phyloP scores from a whole-genome alignment of 2,797 vertebrate species.

The Thamnophis elegans region DNA sequence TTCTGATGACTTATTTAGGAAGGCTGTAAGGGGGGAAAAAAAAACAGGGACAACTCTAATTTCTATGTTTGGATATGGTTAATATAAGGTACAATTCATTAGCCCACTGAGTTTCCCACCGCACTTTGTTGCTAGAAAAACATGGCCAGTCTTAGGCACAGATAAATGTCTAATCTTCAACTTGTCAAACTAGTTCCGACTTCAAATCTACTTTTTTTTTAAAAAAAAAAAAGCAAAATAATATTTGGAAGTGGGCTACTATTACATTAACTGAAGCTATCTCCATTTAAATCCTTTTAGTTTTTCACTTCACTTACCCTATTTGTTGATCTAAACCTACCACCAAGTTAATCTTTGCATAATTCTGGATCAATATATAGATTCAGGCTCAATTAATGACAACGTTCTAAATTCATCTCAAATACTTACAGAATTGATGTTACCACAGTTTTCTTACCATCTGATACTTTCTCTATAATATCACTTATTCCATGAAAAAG shows the following conservation, averaged over 20 bases:
- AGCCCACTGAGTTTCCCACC: background rate
- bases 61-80: background rate
- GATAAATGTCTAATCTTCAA: background rate
- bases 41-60: background rate
- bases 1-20: background rate
- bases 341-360: background rate
- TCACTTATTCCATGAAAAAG: background rate
- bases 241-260: background rate
- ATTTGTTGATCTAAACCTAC: background rate
- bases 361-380: background rate
- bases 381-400: background rate
- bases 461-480: background rate
- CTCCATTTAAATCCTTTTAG: background rate
- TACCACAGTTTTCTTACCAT: background rate
- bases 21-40: background rate
- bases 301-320: background rate
- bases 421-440: background rate
- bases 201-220: constrained; percentile 1
- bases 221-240: background rate
- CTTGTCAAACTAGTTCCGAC: background rate
- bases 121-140: background rate
- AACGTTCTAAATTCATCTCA: background rate
- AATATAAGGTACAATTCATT: background rate
- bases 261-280: background rate
- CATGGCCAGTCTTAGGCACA: background rate